These are phyloP conservation scores for Eupeodes luniger DNA, from an alignment of 2,888 invertebrate genomes.

Conservation along the genomic window DNA sequence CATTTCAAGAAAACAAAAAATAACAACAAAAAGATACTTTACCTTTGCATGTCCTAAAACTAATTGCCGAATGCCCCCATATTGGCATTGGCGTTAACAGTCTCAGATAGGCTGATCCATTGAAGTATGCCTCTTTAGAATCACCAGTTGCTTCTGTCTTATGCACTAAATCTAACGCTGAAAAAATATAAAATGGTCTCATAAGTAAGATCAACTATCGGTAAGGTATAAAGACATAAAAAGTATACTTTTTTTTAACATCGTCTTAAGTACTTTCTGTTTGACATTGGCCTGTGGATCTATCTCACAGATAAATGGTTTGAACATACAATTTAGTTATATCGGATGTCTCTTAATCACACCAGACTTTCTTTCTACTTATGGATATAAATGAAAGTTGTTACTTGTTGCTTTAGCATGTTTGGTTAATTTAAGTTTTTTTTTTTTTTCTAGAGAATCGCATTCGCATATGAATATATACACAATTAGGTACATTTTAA, in stretches of 20 bases:
- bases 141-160: constrained; percentile 79
- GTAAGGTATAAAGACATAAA: not conserved
- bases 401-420: constrained; percentile 4
- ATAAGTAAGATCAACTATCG: not conserved
- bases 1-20: not conserved
- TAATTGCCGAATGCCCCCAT: constrained; percentile 92
- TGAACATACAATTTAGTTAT: not conserved
- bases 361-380: constrained; percentile 63
- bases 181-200: constrained; percentile 6
- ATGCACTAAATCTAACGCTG: constrained; percentile 75
- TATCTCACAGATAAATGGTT: constrained; percentile 6
- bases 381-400: constrained; percentile 70
- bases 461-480: not conserved
- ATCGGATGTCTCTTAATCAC: constrained; percentile 39
- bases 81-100: constrained; percentile 90
- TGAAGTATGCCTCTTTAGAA: constrained; percentile 91
- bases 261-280: not conserved
- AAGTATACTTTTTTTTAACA: not conserved
- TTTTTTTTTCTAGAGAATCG: not conserved
- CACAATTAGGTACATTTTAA: not conserved
- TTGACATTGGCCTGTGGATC: constrained; percentile 14
- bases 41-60: constrained; percentile 93
- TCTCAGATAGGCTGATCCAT: constrained; percentile 91
- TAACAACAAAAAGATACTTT: constrained; percentile 72
- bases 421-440: not conserved